Base-by-base conservation (phyloP, 2,113 vertebrate species). In the Poecilia latipinna region DNA sequence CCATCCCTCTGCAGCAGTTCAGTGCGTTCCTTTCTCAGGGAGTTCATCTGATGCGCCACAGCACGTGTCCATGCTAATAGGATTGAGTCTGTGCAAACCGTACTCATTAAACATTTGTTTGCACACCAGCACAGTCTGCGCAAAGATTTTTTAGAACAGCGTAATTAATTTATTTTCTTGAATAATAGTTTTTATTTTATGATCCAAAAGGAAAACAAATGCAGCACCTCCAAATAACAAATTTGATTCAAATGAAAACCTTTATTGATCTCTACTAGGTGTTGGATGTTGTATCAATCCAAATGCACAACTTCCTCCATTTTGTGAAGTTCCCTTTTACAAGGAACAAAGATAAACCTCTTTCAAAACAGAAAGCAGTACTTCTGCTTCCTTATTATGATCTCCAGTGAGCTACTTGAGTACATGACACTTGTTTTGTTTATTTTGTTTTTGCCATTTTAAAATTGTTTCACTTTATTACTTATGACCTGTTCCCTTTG, bases 21-120 rank as follows among this genome's bases (percentile, higher is more conserved):
- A 85, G 78, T 87, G 74, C 68, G 63, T 83, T 44, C 65, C 61
- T 71, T 86, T 60, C 81, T 61, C 67, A 61, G 35, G 54, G 61
- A 66, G 80, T 68, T 68, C 75, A 71, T 66, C 60, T n/a, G 75
- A 77, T 37, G 70, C 76, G 48, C 42, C 61, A 67, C 70, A 51
- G 73, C 77, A 57, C 72, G 15, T 26, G 70, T 82, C 68, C n/a
- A 48, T 48, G 12, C 73, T 3, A 26, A 78, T 70, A 37, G 33
- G 39, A 42, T 4, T 12, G 6, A 3, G 32, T 37, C 24, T 8
- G 57, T 68, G 68, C 63, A 76, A 69, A 57, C 2, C 10, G 24
- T 8, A 57, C 17, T 57, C 51, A 57, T 57, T 57, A 57, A n/a
- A 57, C 51, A 57, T 57, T 57, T 57, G 51, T 24, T 57, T 24